These are phyloP conservation scores for Temnothorax nylanderi DNA, from an alignment of 1,140 invertebrate genomes.

Conservation along the genomic window DNA sequence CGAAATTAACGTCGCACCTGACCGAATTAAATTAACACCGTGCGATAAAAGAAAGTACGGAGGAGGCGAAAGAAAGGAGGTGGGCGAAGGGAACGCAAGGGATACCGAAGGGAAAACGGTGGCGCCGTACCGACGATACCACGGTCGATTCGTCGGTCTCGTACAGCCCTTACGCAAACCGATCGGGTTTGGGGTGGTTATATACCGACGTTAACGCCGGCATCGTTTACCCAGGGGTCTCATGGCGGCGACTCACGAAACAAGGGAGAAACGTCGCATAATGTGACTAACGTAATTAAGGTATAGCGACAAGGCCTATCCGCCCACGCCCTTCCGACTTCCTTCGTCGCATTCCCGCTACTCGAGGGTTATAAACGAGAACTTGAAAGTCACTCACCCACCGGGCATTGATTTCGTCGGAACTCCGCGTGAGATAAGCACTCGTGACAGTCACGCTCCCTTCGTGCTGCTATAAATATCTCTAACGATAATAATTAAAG, in stretches of 20 bases:
- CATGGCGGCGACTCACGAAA: conserved; percentile 66
- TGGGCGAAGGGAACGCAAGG: background rate
- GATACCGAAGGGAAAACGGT: background rate
- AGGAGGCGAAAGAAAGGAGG: background rate
- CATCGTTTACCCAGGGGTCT: conserved; percentile 63
- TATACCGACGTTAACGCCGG: conserved; percentile 67
- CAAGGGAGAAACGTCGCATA: conserved; percentile 70
- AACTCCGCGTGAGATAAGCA: conserved; percentile 11
- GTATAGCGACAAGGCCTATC: conserved; percentile 45
- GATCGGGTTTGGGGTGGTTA: conserved; percentile 55
- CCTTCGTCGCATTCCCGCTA: conserved; percentile 23
- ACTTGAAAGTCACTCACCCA: conserved; percentile 40
- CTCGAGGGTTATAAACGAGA: conserved; percentile 39
- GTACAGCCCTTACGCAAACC: conserved; percentile 28
- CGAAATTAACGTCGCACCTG: conserved; percentile 59
- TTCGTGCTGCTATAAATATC: background rate
- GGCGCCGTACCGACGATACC: conserved; percentile 44
- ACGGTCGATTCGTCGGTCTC: conserved; percentile 64
- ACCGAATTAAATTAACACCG: conserved; percentile 57
- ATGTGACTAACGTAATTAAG: conserved; percentile 74
- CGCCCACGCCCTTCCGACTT: conserved; percentile 21
- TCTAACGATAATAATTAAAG: background rate
- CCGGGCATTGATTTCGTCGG: conserved; percentile 43
- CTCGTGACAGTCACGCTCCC: conserved; percentile 26
- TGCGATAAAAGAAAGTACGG: conserved; percentile 41